phyloP scores from a whole-genome alignment of 1,140 invertebrate genomes.

The Dinoponera quadriceps region DNA sequence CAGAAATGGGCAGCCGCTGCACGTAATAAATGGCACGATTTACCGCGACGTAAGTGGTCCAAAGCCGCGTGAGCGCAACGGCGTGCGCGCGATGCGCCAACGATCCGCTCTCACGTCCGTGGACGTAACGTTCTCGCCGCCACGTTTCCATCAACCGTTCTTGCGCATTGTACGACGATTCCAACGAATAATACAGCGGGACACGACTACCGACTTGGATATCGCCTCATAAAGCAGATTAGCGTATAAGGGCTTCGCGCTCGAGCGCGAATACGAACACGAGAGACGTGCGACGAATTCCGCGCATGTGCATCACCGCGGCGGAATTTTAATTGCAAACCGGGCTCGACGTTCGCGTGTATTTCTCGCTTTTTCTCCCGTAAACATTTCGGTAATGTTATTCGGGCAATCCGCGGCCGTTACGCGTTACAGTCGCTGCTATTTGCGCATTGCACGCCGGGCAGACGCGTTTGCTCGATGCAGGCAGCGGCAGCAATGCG shows the following conservation, averaged over 20 bases:
- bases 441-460: slow-evolving; percentile 13
- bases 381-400: slow-evolving; percentile 57
- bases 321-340: slow-evolving; percentile 55
- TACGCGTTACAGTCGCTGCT: neutral
- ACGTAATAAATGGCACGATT: slow-evolving; percentile 48
- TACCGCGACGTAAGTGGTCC: slow-evolving; percentile 44
- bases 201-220: slow-evolving; percentile 18
- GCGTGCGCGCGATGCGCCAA: neutral
- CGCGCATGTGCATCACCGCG: slow-evolving; percentile 21
- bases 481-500: too few relatives aligned
- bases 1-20: slow-evolving; percentile 36
- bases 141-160: slow-evolving; percentile 11
- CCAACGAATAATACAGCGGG: slow-evolving; percentile 4
- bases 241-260: neutral
- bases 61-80: slow-evolving; percentile 6
- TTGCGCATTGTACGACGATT: slow-evolving; percentile 22
- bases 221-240: slow-evolving; percentile 49
- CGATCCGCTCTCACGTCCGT: neutral
- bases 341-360: neutral
- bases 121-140: neutral
- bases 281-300: slow-evolving; percentile 6
- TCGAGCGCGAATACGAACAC: too few relatives aligned
- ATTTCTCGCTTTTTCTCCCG: slow-evolving; percentile 39
- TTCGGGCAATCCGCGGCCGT: slow-evolving; percentile 36
- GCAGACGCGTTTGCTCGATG: neutral